phyloP scores from a whole-genome alignment of 2,113 vertebrate genomes.

The Bubo scandiacus region DNA sequence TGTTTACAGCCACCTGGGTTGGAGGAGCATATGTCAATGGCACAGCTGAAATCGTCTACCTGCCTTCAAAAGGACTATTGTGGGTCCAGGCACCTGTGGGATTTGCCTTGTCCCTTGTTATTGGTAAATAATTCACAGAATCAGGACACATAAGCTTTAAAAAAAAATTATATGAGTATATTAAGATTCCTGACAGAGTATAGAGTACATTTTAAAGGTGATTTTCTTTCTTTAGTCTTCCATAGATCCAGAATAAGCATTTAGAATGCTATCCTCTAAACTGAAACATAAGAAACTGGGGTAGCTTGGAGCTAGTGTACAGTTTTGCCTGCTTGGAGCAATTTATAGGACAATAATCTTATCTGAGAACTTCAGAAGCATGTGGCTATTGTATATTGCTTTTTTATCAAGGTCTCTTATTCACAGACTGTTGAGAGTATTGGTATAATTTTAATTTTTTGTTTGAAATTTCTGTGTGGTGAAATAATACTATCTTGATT shows the following conservation, averaged over 20 bases:
- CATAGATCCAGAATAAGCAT: background rate
- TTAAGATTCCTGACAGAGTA: background rate
- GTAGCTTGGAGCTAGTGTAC: background rate
- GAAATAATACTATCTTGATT: background rate
- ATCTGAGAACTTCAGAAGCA: background rate
- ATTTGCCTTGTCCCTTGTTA: constrained; percentile 80
- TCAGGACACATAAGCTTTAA: background rate
- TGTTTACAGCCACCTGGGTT: constrained; percentile 81
- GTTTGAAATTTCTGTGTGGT: background rate
- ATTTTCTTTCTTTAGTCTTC: background rate
- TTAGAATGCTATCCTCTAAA: background rate
- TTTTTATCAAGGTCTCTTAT: background rate
- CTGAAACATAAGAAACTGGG: background rate
- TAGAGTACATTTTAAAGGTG: background rate
- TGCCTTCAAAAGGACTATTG: constrained; percentile 78
- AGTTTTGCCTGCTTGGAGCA: background rate
- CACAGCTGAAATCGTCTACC: constrained; percentile 82
- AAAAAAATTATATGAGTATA: background rate
- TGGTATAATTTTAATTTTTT: background rate
- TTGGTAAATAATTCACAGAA: constrained; percentile 70
- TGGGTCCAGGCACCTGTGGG: constrained; percentile 84
- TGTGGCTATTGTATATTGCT: background rate
- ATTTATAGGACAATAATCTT: background rate
- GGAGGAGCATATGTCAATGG: constrained; percentile 85
- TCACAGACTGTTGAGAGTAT: background rate